A percentile compares a stretch with the other conserved stretches of the same genome.
Evolutionary conservation across 2,888 invertebrate genomes (phyloP).

Genomic region (Dasypolia templi): DNA sequence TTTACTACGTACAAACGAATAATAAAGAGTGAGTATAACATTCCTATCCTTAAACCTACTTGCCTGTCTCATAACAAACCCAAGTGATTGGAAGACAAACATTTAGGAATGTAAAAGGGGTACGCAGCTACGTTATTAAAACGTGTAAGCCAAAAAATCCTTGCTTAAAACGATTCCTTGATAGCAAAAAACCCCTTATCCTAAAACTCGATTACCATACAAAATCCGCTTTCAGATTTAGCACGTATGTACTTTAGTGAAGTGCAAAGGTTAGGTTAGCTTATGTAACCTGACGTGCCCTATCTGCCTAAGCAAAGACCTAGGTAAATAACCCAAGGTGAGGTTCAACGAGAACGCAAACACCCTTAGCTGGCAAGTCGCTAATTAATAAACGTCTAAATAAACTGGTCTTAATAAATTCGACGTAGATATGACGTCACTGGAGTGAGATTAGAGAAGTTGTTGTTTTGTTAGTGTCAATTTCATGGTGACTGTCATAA

Average conservation of each 20-base stretch:
- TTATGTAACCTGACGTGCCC: slow-evolving; percentile 42
- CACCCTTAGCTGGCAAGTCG: slow-evolving; percentile 46
- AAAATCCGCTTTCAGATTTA: slow-evolving; percentile 16
- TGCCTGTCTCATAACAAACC: no score
- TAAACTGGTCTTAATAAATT: slow-evolving; percentile 76
- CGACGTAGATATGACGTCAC: slow-evolving; percentile 73
- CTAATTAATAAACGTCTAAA: slow-evolving; percentile 75
- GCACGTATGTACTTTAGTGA: slow-evolving; percentile 3
- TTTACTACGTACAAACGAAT: no score
- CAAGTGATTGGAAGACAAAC: no score
- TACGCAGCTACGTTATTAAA: no score
- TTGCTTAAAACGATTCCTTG: background rate
- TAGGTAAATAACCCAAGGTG: slow-evolving; percentile 61
- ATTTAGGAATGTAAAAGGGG: no score
- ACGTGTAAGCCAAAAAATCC: background rate
- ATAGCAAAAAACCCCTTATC: background rate
- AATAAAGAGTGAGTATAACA: no score
- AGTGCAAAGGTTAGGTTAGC: slow-evolving; percentile 17
- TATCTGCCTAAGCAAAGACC: slow-evolving; percentile 54
- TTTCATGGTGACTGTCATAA: background rate
- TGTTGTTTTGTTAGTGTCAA: background rate
- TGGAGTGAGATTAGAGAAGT: slow-evolving; percentile 30
- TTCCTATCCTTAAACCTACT: no score
- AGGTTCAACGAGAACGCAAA: slow-evolving; percentile 57
- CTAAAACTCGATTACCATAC: background rate